These are phyloP conservation scores for Parotocinclus haroldoi DNA, from an alignment of 2,797 vertebrate genomes.

Conservation along the genomic window DNA sequence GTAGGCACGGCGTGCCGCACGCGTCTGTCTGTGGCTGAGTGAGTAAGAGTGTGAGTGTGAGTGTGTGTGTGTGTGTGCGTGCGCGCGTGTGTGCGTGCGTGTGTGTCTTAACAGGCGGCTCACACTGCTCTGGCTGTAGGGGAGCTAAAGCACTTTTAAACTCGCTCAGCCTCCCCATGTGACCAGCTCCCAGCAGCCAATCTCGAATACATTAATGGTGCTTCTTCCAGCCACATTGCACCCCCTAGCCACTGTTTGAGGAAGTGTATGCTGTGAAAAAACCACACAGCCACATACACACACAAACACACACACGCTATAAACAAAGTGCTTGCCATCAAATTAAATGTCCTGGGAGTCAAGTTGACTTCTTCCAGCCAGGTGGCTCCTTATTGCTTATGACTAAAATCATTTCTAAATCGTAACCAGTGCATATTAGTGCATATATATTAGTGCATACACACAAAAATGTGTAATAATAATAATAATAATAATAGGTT, in stretches of 20 bases:
- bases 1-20: constrained; percentile 36
- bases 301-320: constrained; percentile 2
- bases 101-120: constrained; percentile 56
- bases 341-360: too few relatives aligned
- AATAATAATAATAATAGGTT: too few relatives aligned
- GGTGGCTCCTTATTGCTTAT: too few relatives aligned
- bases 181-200: constrained; percentile 78
- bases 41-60: constrained; percentile 14
- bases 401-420: too few relatives aligned
- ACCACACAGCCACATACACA: constrained; percentile 9
- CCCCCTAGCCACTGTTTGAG: constrained; percentile 57
- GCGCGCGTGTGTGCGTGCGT: constrained; percentile 22
- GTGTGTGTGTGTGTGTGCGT: constrained; percentile 25
- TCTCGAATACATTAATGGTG: constrained; percentile 73
- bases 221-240: constrained; percentile 53
- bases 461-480: too few relatives aligned
- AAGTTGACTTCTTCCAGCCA: too few relatives aligned
- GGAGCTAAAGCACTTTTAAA: constrained; percentile 68
- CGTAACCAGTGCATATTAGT: too few relatives aligned
- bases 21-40: constrained; percentile 21
- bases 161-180: constrained; percentile 80
- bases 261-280: constrained; percentile 44
- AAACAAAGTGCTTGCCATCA: too few relatives aligned
- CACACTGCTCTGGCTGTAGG: constrained; percentile 67
- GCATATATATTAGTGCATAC: too few relatives aligned